phyloP scores from a whole-genome alignment of 2,797 vertebrate genomes.

The Rhabdophis nuchalis region DNA sequence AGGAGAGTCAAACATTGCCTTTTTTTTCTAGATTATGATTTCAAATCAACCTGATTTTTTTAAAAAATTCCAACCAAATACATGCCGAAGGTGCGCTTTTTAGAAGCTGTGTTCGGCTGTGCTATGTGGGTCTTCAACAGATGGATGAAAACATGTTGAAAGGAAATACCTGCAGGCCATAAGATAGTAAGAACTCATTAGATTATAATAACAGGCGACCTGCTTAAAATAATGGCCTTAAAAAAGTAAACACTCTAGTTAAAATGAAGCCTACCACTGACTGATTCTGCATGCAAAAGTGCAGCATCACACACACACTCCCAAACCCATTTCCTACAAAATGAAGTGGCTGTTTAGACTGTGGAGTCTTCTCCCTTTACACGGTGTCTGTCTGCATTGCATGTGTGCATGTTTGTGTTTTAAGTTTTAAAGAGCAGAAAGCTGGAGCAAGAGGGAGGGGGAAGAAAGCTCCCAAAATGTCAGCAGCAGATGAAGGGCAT shows the following conservation, averaged over 20 bases:
- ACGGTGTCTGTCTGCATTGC: neutral
- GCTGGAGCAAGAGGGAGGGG: conserved; percentile 26
- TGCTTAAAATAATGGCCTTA: conserved; percentile 9
- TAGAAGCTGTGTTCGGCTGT: neutral
- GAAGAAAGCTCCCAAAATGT: conserved; percentile 72
- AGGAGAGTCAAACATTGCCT: neutral
- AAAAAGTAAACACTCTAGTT: neutral
- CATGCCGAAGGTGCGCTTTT: neutral
- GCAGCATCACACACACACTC: neutral
- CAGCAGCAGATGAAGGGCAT: conserved; percentile 76
- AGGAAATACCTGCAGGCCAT: neutral
- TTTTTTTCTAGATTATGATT: neutral
- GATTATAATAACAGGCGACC: conserved; percentile 17
- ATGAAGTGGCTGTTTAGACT: neutral
- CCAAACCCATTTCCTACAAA: neutral
- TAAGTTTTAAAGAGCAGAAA: neutral
- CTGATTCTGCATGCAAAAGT: neutral
- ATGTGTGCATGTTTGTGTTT: neutral
- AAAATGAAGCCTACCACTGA: neutral
- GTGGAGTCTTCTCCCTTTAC: conserved; percentile 6
- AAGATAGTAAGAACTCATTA: conserved; percentile 1
- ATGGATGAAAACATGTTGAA: conserved; percentile 5
- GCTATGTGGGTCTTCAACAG: neutral
- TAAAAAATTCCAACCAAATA: neutral
- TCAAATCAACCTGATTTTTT: neutral